phyloP scores from a whole-genome alignment of 2,888 invertebrate species.

The Andricus curvator region DNA sequence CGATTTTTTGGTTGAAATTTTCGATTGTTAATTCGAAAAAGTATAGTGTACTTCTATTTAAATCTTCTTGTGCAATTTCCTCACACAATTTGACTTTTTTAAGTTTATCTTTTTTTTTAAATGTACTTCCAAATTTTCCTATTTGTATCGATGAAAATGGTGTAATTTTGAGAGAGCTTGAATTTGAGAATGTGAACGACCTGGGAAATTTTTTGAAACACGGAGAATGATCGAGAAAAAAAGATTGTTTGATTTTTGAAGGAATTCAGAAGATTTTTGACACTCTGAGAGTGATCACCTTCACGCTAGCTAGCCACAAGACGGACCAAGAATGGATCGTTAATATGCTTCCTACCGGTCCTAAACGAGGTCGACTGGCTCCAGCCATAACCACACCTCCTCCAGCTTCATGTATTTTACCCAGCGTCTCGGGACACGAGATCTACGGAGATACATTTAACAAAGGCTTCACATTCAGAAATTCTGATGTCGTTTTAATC shows the following conservation, averaged over 20 bases:
- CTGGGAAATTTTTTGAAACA: no score
- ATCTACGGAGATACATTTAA: conserved; percentile 15
- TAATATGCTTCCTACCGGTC: conserved; percentile 71
- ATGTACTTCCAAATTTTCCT: no score
- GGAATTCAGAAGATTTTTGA: background rate
- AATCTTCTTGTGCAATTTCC: no score
- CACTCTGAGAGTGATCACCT: conserved; percentile 22
- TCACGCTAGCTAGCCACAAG: background rate
- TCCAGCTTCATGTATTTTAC: conserved; percentile 50
- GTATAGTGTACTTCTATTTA: no score
- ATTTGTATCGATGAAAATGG: no score
- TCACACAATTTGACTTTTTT: no score
- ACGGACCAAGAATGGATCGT: conserved; percentile 48
- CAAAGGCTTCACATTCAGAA: conserved; percentile 18
- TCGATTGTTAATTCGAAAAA: no score
- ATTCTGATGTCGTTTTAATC: background rate
- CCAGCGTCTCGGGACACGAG: conserved; percentile 8
- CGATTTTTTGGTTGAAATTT: no score
- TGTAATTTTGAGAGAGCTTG: no score
- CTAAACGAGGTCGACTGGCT: conserved; percentile 76
- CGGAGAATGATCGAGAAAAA: no score
- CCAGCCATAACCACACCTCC: conserved; percentile 69
- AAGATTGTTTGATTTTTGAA: background rate
- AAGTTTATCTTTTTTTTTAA: no score
- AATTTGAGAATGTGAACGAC: no score